Base-by-base conservation (phyloP, 2,113 vertebrate species). In the Psilopsiagon aymara region DNA sequence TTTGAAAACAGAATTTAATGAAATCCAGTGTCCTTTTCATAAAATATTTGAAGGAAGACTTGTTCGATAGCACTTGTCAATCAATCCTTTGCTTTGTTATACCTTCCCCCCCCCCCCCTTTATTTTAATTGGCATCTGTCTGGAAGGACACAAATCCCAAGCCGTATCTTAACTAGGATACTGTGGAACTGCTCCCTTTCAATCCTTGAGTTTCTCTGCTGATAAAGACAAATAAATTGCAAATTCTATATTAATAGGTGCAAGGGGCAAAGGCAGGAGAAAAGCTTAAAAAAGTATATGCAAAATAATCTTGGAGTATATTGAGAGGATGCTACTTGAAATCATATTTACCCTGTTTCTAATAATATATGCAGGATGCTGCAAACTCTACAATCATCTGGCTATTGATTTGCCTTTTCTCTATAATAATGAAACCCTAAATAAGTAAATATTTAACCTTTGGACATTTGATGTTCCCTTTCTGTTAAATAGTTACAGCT, bases 21-120 rank as follows among this genome's bases (percentile, higher is more conserved):
- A 97, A 97, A 97, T 93, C 86, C 78, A 95, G 55, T 91, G 78
- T 97, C 67, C 89, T 97, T 97, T 97, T 97, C 95, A 96, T 96
- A 96, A 97, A 97, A 94, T 93, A 94, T 86, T 94, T 94, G 87
- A 97, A 97, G 94, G 85, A 95, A 92, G 53, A 81, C 83, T 96
- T 94, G 81, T 93, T 95, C 19, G 31, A 87, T 93, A 95, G 67
- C 53, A 82, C 2, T 92, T 97, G 94, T 95, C 97, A 98, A 76
- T 98, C 97, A 96, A 59, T 92, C 62, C n/a, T 87, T 78, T 81
- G 52, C 74, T 88, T 86, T 97, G 89, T 96, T 95, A 86, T 95
- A 85, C 46, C 43, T 63, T 1, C 29, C 25, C 71, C 10, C 11
- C 10, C 6, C 7, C 2, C 8, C 2, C n/a, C n/a, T n/a, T 13